phyloP scores from a whole-genome alignment of 2,888 invertebrate species.

The Branchellion lobata region DNA sequence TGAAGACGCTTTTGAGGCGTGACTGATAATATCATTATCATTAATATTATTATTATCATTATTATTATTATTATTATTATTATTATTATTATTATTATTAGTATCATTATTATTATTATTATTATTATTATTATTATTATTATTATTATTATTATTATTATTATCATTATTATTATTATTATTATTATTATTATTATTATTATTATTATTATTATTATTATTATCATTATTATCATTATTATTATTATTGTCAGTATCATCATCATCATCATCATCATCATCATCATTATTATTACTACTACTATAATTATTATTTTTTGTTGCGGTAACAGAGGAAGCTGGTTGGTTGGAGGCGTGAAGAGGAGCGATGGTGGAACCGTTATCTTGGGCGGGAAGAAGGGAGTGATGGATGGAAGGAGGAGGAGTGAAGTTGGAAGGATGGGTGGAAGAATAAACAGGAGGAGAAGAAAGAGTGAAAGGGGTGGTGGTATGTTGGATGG shows the following conservation, averaged over 20 bases:
- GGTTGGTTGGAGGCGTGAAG: background rate
- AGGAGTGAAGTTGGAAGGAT: background rate
- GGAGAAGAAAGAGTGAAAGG: background rate
- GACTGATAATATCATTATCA: background rate
- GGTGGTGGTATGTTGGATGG: background rate
- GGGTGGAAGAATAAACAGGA: background rate
- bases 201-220: background rate
- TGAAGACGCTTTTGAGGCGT: too few species aligned
- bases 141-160: constrained; percentile 8
- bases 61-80: background rate
- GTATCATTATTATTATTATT: background rate
- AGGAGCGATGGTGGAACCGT: too few species aligned
- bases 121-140: background rate
- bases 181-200: background rate
- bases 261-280: constrained; percentile 12
- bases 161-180: background rate
- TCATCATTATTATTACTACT: background rate
- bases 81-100: background rate
- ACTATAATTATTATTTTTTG: background rate
- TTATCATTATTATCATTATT: background rate
- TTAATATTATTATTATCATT: background rate
- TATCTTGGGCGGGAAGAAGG: too few species aligned
- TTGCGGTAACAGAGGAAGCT: background rate
- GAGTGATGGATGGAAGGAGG: too few species aligned
- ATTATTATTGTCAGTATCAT: background rate